Percentiles rank a stretch among this genome's conserved stretches.
Conservation (phyloP, 1,140 invertebrate genomes). For the Ruditapes philippinarum region DNA sequence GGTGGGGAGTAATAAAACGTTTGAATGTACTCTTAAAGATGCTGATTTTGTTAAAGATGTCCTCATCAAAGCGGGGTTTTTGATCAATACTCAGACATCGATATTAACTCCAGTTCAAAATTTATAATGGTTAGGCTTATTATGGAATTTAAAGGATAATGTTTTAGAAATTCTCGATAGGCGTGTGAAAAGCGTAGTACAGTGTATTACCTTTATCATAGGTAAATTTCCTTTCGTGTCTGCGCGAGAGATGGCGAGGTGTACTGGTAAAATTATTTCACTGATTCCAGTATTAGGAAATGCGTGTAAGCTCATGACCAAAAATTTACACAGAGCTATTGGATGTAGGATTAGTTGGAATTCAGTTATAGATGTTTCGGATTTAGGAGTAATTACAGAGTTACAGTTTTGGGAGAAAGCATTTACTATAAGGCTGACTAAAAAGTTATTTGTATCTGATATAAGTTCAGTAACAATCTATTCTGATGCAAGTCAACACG, state of each 20-base stretch:
- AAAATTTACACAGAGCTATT: neutral
- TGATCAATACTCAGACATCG: neutral
- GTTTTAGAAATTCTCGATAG: neutral
- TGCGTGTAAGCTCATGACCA: conserved; percentile 11
- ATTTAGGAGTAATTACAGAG: neutral
- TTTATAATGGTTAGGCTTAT: conserved; percentile 24
- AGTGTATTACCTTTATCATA: no score
- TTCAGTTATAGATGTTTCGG: neutral
- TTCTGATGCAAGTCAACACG: neutral
- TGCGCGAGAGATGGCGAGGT: no score
- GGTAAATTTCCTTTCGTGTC: no score
- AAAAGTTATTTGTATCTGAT: no score
- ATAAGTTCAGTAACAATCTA: neutral
- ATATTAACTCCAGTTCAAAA: neutral
- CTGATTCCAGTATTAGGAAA: neutral
- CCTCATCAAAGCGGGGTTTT: neutral
- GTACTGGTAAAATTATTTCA: conserved; percentile 3
- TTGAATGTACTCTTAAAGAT: neutral
- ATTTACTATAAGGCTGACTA: neutral
- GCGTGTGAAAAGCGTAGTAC: no score
- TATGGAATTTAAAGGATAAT: conserved; percentile 19
- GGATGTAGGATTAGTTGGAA: neutral
- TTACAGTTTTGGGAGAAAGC: no score
- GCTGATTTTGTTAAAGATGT: neutral
- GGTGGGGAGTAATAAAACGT: neutral